Evolutionary conservation across 2,888 invertebrate species (phyloP).

Genomic region (Selenia dentaria): DNA sequence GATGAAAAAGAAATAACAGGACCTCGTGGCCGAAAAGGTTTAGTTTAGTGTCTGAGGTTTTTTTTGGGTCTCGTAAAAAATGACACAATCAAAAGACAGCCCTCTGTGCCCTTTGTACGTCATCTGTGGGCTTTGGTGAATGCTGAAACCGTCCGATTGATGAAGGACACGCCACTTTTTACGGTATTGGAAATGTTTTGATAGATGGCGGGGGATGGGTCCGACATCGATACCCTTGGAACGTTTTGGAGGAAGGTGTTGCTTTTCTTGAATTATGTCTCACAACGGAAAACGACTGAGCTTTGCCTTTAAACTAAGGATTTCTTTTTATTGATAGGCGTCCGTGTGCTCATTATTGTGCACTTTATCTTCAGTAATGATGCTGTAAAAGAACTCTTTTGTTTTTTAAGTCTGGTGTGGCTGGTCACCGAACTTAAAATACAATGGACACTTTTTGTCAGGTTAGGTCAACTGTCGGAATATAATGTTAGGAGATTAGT

Average conservation of each 20-base stretch:
- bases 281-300: no score
- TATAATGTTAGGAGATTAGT: no score
- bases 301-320: no score
- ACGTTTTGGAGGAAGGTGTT: conserved; percentile 7
- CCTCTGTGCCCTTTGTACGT: conserved; percentile 27
- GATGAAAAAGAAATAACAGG: conserved; percentile 31
- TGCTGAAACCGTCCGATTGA: conserved; percentile 20
- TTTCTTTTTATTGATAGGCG: no score
- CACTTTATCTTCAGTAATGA: no score
- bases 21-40: conserved; percentile 25
- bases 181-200: conserved; percentile 25
- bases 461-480: no score
- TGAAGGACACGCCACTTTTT: conserved; percentile 23
- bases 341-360: no score
- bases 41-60: conserved; percentile 24
- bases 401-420: no score
- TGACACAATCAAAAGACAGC: conserved; percentile 31
- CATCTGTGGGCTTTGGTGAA: conserved; percentile 26
- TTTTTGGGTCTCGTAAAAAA: conserved; percentile 32
- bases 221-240: conserved; percentile 11
- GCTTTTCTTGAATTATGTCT: no score
- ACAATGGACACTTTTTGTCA: no score
- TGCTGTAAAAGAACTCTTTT: no score
- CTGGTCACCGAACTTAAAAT: no score
- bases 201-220: conserved; percentile 22